phyloP scores from a whole-genome alignment of 2,797 vertebrate genomes.

The Morus bassanus region DNA sequence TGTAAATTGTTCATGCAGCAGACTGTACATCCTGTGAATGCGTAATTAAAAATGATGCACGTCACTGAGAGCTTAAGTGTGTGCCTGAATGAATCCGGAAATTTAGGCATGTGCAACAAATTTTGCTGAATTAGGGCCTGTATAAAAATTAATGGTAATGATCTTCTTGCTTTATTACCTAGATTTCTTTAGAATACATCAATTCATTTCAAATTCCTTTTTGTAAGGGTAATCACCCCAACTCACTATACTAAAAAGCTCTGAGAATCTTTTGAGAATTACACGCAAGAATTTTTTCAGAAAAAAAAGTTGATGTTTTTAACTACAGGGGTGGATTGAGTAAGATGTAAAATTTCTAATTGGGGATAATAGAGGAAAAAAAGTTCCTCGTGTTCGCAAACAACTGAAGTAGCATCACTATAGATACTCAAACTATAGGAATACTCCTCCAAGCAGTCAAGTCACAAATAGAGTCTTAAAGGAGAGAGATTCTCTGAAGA shows the following conservation, averaged over 20 bases:
- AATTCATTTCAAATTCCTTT: not conserved
- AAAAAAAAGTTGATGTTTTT: not conserved
- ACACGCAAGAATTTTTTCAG: not conserved
- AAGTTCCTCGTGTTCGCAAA: not conserved
- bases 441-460: not conserved
- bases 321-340: not conserved
- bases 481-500: conserved; percentile 22
- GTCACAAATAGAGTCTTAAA: conserved; percentile 12
- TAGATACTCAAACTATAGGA: not conserved
- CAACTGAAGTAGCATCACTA: not conserved
- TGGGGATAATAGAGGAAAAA: not conserved
- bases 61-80: not conserved
- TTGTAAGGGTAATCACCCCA: not conserved
- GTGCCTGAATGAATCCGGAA: not conserved
- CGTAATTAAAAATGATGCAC: not conserved
- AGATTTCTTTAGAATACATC: not conserved
- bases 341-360: not conserved
- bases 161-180: not conserved
- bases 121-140: not conserved
- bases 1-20: not conserved
- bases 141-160: not conserved
- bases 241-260: not conserved
- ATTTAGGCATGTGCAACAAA: not conserved
- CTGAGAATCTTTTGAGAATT: not conserved
- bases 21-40: not conserved